Percentiles rank a stretch among this genome's conserved stretches.
These are phyloP conservation scores for Xestobium rufovillosum DNA, from an alignment of 2,888 invertebrate genomes.

Conservation along the genomic window DNA sequence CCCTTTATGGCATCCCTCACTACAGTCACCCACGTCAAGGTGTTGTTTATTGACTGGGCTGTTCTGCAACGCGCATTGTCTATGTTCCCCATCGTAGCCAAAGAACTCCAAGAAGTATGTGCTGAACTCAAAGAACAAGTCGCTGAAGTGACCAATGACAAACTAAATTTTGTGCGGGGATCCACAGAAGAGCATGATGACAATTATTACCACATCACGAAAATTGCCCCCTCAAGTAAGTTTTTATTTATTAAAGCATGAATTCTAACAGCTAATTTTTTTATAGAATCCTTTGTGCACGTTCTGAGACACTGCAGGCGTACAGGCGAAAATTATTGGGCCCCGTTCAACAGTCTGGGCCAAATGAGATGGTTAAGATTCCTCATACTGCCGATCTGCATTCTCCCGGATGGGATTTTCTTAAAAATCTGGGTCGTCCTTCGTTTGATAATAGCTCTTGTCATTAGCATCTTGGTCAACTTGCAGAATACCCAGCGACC, in stretches of 20 bases:
- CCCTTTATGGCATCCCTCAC: constrained; percentile 45
- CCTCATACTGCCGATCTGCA: constrained; percentile 28
- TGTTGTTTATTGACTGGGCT: constrained; percentile 26
- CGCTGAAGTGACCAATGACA: no score
- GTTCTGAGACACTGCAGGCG: constrained; percentile 23
- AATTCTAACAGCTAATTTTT: constrained; percentile 5
- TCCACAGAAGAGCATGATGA: constrained; percentile 3
- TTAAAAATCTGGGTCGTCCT: constrained; percentile 30
- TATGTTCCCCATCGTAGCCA: constrained; percentile 46
- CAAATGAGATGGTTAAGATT: constrained; percentile 26
- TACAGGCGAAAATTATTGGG: constrained; percentile 23
- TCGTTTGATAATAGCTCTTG: constrained; percentile 39
- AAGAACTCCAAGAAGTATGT: constrained; percentile 33
- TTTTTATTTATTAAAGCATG: no score
- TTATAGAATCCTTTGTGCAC: constrained; percentile 27
- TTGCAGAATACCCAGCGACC: constrained; percentile 45
- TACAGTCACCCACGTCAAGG: constrained; percentile 48
- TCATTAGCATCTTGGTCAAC: constrained; percentile 41
- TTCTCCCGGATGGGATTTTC: constrained; percentile 30
- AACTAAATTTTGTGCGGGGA: constrained; percentile 7
- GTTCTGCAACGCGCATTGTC: constrained; percentile 40
- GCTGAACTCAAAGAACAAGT: no score
- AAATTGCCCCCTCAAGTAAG: no score
- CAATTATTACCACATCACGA: no score
- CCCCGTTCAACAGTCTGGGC: constrained; percentile 24